phyloP scores from a whole-genome alignment of 2,888 invertebrate genomes.

The Autographa gamma region DNA sequence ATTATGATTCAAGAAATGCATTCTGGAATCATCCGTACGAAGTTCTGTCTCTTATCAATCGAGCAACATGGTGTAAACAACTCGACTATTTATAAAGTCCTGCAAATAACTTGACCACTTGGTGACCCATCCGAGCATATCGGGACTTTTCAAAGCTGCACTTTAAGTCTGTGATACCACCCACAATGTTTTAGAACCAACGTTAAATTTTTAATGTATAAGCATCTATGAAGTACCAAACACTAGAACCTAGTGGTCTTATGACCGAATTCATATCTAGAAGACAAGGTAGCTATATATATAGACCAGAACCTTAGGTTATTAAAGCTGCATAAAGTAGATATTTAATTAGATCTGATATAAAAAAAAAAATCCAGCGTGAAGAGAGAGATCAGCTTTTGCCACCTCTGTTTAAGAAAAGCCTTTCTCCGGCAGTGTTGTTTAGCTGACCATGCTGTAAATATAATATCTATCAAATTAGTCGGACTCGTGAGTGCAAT shows the following conservation, averaged over 20 bases:
- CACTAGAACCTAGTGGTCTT: no score
- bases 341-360: no score
- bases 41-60: slow-evolving; percentile 65
- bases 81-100: slow-evolving; percentile 68
- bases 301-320: no score
- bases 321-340: no score
- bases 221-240: no score
- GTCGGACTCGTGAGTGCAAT: not conserved
- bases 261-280: no score
- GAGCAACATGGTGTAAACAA: slow-evolving; percentile 74
- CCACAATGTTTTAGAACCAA: slow-evolving; percentile 31
- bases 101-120: slow-evolving; percentile 66
- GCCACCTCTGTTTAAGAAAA: no score
- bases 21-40: slow-evolving; percentile 64
- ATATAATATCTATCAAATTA: not conserved
- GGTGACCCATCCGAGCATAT: slow-evolving; percentile 60
- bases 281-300: no score
- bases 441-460: slow-evolving; percentile 1
- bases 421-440: no score
- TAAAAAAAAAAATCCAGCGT: no score
- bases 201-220: no score
- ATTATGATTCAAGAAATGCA: slow-evolving; percentile 23
- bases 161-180: slow-evolving; percentile 46
- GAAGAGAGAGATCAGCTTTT: no score
- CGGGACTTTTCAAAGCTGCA: slow-evolving; percentile 63